Evolutionary conservation across 2,797 vertebrate species (phyloP).

Genomic region (Hippocampus kuda): DNA sequence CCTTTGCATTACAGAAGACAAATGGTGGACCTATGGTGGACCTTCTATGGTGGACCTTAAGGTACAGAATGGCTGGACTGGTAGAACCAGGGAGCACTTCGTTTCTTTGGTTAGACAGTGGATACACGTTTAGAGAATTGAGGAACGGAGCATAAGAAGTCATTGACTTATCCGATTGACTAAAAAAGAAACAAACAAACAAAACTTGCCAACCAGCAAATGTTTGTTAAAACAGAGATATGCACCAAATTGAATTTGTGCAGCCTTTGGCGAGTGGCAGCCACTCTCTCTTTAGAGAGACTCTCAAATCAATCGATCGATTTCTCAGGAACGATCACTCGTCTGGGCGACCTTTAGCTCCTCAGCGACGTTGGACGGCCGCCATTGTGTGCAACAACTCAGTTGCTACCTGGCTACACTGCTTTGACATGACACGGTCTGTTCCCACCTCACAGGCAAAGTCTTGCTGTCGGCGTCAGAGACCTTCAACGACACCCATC

Average conservation of each 20-base stretch:
- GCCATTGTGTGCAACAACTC: conserved; percentile 38
- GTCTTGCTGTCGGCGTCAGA: conserved; percentile 59
- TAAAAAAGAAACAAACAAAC: no score
- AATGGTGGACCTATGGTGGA: no score
- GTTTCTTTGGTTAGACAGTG: no score
- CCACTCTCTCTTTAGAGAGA: conserved; percentile 44
- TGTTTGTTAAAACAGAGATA: conserved; percentile 43
- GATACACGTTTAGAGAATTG: no score
- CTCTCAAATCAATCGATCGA: conserved; percentile 61
- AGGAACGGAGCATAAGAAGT: no score
- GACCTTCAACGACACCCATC: conserved; percentile 49
- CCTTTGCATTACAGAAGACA: no score
- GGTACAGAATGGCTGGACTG: no score
- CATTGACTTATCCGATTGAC: no score
- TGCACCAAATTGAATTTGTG: conserved; percentile 32
- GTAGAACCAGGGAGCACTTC: no score
- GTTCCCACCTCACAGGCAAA: conserved; percentile 41
- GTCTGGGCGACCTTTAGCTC: conserved; percentile 55
- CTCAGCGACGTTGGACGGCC: conserved; percentile 26
- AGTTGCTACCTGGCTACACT: conserved; percentile 44
- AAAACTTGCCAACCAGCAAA: no score
- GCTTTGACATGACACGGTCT: conserved; percentile 34
- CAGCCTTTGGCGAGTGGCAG: conserved; percentile 31
- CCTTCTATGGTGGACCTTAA: no score
- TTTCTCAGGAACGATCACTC: conserved; percentile 57